A percentile compares a stretch with the other conserved stretches of the same genome.
phyloP scores from a whole-genome alignment of 2,797 vertebrate species.

The Centroberyx gerrardi region DNA sequence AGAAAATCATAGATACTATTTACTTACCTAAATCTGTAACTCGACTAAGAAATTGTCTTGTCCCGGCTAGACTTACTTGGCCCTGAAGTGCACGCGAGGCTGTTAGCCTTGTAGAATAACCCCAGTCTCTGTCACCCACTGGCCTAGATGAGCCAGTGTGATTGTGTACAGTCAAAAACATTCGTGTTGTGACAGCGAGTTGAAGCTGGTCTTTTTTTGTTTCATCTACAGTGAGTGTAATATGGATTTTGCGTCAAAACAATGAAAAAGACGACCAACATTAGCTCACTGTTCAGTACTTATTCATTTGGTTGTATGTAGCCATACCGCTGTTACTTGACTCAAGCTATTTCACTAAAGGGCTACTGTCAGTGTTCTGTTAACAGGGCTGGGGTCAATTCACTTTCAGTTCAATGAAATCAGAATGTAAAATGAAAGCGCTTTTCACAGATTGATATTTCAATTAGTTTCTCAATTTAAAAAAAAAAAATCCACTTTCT shows the following conservation, averaged over 20 bases:
- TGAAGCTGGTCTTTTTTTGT: not conserved
- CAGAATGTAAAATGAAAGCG: conserved; percentile 35
- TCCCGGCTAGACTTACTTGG: conserved; percentile 22
- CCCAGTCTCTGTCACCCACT: not conserved
- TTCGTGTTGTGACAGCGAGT: conserved; percentile 21
- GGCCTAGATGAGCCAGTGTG: conserved; percentile 9
- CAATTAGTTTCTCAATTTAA: conserved; percentile 29
- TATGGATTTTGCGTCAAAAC: not conserved
- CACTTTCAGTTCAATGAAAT: conserved; percentile 24
- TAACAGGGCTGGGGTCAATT: conserved; percentile 55
- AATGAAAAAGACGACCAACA: conserved; percentile 6
- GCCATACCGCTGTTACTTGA: conserved; percentile 58
- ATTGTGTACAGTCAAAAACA: not conserved
- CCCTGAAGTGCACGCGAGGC: conserved; percentile 20
- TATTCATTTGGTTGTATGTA: conserved; percentile 33
- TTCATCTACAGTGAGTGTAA: not conserved
- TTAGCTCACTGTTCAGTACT: conserved; percentile 41
- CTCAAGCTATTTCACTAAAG: conserved; percentile 66
- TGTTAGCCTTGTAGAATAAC: conserved; percentile 9
- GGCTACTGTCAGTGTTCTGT: conserved; percentile 66
- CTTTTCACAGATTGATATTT: conserved; percentile 50
- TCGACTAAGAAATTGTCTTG: conserved; percentile 25
- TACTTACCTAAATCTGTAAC: conserved; percentile 41
- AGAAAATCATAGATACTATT: conserved; percentile 27
- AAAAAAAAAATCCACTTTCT: conserved; percentile 7